Conservation (phyloP, 1,140 invertebrate genomes). For the Batillaria attramentaria region DNA sequence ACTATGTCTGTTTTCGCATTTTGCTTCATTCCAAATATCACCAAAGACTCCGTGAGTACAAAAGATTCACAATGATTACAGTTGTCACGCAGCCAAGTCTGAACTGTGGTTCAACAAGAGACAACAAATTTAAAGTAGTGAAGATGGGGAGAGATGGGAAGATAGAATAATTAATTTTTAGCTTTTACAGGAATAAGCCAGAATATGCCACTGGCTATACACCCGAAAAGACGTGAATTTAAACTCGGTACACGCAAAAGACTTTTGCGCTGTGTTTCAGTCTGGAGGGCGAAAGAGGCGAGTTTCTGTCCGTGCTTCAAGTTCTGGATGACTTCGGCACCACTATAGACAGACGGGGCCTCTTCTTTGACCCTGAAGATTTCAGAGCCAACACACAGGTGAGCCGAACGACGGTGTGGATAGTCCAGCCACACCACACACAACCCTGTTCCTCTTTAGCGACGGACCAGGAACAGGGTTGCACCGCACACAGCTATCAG, state of each 20-base stretch:
- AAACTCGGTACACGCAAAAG: background rate
- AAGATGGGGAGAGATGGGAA: background rate
- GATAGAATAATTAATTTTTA: background rate
- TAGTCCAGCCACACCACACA: no score
- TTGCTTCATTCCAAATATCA: no score
- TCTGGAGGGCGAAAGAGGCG: constrained; percentile 37
- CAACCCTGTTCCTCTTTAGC: no score
- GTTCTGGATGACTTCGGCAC: constrained; percentile 37
- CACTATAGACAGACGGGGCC: constrained; percentile 39
- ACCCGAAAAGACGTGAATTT: background rate
- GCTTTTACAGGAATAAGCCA: background rate
- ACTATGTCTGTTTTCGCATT: no score
- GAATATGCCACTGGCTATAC: background rate
- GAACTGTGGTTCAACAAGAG: background rate
- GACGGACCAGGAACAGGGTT: no score
- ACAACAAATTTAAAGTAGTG: background rate
- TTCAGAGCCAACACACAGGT: constrained; percentile 52
- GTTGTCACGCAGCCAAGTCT: background rate
- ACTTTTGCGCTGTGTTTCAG: constrained; percentile 22
- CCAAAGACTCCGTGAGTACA: no score
- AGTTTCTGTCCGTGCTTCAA: constrained; percentile 49
- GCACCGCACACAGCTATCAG: no score
- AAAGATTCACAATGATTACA: no score
- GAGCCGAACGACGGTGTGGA: no score
- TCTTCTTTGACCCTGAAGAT: constrained; percentile 53